phyloP scores from a whole-genome alignment of 2,888 invertebrate species.

The Drosophila robusta region DNA sequence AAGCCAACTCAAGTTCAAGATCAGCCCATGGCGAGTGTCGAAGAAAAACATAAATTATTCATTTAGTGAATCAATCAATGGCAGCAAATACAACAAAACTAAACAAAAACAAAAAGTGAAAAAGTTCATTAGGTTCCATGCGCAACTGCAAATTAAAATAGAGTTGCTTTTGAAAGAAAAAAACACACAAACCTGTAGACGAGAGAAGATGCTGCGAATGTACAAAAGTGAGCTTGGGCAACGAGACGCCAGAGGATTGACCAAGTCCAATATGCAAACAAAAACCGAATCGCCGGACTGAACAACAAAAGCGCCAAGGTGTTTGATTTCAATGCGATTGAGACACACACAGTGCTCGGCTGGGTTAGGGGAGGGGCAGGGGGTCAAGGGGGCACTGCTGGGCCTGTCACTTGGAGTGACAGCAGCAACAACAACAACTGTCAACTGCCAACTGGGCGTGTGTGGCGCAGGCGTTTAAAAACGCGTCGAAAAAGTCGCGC shows the following conservation, averaged over 20 bases:
- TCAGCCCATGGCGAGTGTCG: conserved; percentile 22
- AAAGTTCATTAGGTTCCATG: conserved; percentile 46
- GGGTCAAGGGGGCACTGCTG: conserved; percentile 9
- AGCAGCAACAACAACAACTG: conserved; percentile 13
- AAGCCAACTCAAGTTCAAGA: conserved; percentile 67
- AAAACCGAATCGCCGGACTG: conserved; percentile 28
- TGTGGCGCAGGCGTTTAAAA: conserved; percentile 53
- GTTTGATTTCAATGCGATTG: conserved; percentile 64
- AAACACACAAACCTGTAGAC: conserved; percentile 11
- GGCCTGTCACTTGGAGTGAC: conserved; percentile 40
- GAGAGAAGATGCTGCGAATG: conserved; percentile 4
- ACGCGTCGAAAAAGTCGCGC: conserved; percentile 44
- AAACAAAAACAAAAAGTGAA: conserved; percentile 20
- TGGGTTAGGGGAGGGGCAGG: neutral
- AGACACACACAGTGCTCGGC: conserved; percentile 15
- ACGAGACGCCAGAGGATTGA: conserved; percentile 45
- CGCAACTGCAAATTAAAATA: conserved; percentile 56
- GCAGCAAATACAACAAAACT: conserved; percentile 31
- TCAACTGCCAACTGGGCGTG: conserved; percentile 27
- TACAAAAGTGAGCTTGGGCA: conserved; percentile 16
- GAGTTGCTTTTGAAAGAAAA: conserved; percentile 28
- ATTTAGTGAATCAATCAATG: conserved; percentile 69
- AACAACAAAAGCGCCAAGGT: conserved; percentile 62
- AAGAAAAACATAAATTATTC: conserved; percentile 48
- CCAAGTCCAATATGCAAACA: conserved; percentile 71